Base-by-base conservation (phyloP, 2,888 invertebrate genomes). In the Sycophila texana region DNA sequence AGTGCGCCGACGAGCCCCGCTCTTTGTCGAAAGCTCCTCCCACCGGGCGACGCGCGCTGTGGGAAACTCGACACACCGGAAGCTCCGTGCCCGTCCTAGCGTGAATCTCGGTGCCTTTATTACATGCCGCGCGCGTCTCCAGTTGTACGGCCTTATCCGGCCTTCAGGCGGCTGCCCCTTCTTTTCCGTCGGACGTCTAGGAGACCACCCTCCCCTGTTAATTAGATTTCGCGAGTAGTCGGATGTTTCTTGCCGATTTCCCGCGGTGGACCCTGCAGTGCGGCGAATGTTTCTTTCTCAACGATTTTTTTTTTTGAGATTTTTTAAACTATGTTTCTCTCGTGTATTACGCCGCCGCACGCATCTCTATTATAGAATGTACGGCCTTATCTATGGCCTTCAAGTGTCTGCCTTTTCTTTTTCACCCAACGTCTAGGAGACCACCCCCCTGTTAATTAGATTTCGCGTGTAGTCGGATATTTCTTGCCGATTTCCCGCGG, bases 81-180 rank as follows among this genome's bases (percentile, higher is more conserved):
- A 86, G 83, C 82, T 81, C 84, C 81, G 81, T 83, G 84, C 73
- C 73, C 84, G 83, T 77, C 85, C 83, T 85, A 84, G 83, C 86
- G 83, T 85, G 86, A 86, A 86, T 85, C 84, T 83, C 16, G 30
- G 84, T 82, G 83, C 83, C 84, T 83, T 82, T 83, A 84, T 84
- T 84, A 82, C 77, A 80, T 13, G 66, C 66, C 77, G 79, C 58
- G 58, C 22, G 49, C 67, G 81, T 77, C 71, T 80, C 82, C 82
- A 72, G 79, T 81, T 81, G n/a, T 53, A 20, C 83, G 82, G 79
- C 82, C 84, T 83, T 84, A 83, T 82, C 84, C 84, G 81, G 83
- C 80, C 77, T 76, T 80, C 75, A 58, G 71, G 72, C 70, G 76
- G 74, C 77, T 80, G 80, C 74, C 77, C 49, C 12, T 30, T 49